These are phyloP conservation scores for Cebidichthys violaceus DNA, from an alignment of 2,113 vertebrate species.

Conservation along the genomic window DNA sequence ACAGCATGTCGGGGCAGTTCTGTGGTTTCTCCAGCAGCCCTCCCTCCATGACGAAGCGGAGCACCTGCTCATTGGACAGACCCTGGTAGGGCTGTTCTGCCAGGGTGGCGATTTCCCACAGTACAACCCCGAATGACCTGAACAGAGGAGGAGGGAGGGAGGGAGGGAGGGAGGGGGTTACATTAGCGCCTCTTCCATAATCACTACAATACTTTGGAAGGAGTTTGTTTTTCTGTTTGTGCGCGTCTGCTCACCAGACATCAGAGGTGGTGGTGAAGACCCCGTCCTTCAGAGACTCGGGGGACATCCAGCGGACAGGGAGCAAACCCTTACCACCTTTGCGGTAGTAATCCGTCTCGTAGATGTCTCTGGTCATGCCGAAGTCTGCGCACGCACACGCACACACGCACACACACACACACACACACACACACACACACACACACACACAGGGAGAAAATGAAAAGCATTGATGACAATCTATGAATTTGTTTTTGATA, in stretches of 20 bases:
- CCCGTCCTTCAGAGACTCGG: conserved; percentile 97
- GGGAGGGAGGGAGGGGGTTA: background rate
- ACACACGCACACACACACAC: conserved; percentile 6
- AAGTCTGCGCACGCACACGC: conserved; percentile 86
- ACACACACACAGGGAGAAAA: background rate
- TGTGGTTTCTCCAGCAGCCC: conserved; percentile 97
- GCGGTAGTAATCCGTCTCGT: conserved; percentile 98
- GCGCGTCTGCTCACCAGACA: conserved; percentile 89
- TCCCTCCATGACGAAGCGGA: conserved; percentile 98
- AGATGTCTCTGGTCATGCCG: conserved; percentile 98
- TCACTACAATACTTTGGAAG: background rate
- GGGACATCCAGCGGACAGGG: conserved; percentile 99
- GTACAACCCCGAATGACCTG: conserved; percentile 97
- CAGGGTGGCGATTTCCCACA: conserved; percentile 97
- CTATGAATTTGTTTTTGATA: background rate
- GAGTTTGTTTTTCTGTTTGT: background rate
- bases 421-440: conserved; percentile 5
- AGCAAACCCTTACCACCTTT: conserved; percentile 98
- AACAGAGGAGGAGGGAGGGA: background rate
- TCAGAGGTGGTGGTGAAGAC: conserved; percentile 98
- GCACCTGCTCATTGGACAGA: conserved; percentile 98
- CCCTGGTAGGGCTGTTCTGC: conserved; percentile 98
- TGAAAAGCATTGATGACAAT: background rate
- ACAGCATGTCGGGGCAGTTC: conserved; percentile 98
- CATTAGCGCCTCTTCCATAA: background rate